phyloP scores from a whole-genome alignment of 2,797 vertebrate species.

The Gallirallus australis region DNA sequence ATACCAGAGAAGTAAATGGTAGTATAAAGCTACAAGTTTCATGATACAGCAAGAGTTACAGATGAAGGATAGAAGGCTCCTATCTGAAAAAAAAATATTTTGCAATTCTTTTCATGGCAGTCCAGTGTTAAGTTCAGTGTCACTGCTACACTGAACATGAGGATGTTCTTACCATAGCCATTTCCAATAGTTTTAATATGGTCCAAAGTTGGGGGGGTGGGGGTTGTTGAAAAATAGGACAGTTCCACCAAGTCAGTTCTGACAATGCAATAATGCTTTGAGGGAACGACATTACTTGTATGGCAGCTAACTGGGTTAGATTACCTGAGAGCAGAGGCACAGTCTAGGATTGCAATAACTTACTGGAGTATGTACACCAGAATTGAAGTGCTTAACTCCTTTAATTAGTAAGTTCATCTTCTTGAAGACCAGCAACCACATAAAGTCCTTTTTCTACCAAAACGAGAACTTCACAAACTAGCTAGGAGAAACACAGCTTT shows the following conservation, averaged over 20 bases:
- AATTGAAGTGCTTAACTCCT: background rate
- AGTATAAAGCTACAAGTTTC: background rate
- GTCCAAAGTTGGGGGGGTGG: background rate
- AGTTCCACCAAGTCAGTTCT: background rate
- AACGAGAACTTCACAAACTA: background rate
- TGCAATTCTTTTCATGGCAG: background rate
- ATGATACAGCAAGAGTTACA: background rate
- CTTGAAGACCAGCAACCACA: background rate
- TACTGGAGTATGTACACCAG: background rate
- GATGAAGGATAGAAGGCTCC: background rate
- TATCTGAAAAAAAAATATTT: background rate
- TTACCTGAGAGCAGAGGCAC: background rate
- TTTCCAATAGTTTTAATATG: background rate
- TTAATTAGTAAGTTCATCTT: background rate
- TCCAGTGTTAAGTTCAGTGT: background rate
- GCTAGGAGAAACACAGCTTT: background rate
- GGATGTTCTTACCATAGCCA: background rate
- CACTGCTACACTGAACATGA: background rate
- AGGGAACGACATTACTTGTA: background rate
- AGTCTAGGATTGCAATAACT: background rate
- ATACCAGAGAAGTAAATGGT: background rate
- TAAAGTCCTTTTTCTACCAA: background rate
- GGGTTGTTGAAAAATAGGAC: background rate
- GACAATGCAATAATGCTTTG: background rate
- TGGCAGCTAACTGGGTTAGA: background rate